Evolutionary conservation across 2,113 vertebrate species (phyloP).

Genomic region (Phyllostomus discolor): DNA sequence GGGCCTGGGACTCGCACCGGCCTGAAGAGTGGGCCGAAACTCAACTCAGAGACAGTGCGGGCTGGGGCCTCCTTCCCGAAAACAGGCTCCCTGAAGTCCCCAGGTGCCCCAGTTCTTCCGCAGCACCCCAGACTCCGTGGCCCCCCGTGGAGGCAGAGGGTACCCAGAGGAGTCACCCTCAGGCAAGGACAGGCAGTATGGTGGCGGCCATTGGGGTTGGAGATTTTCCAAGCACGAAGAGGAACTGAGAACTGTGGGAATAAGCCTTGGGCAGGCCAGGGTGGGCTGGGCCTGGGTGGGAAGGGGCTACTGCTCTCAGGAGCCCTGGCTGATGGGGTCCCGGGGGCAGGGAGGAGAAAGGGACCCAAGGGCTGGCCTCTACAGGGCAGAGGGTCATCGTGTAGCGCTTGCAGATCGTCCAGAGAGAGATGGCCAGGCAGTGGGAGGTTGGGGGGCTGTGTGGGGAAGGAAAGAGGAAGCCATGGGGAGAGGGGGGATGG

Average conservation of each 20-base stretch:
- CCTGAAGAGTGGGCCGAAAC: background rate
- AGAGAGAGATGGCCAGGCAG: background rate
- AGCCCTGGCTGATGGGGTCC: background rate
- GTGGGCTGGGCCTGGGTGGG: background rate
- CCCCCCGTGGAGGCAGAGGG: background rate
- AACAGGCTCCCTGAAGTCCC: rapidly evolving
- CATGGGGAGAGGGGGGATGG: constrained; percentile 40
- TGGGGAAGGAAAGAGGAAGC: constrained; percentile 73
- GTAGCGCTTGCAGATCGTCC: background rate
- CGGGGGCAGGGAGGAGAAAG: background rate
- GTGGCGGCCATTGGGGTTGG: constrained; percentile 7
- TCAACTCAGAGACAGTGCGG: background rate
- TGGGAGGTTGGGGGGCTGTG: constrained; percentile 35
- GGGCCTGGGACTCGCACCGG: background rate
- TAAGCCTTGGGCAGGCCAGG: background rate
- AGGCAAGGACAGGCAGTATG: background rate
- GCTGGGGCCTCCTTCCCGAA: background rate
- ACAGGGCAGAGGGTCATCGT: background rate
- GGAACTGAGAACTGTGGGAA: constrained; percentile 69
- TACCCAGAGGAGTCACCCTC: background rate
- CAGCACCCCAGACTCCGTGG: background rate
- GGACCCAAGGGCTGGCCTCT: background rate
- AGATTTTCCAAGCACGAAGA: constrained; percentile 58
- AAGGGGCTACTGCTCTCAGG: background rate
- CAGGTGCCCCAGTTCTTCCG: background rate